Conservation (phyloP, 2,888 invertebrate genomes). For the Ennomos quercinarius region DNA sequence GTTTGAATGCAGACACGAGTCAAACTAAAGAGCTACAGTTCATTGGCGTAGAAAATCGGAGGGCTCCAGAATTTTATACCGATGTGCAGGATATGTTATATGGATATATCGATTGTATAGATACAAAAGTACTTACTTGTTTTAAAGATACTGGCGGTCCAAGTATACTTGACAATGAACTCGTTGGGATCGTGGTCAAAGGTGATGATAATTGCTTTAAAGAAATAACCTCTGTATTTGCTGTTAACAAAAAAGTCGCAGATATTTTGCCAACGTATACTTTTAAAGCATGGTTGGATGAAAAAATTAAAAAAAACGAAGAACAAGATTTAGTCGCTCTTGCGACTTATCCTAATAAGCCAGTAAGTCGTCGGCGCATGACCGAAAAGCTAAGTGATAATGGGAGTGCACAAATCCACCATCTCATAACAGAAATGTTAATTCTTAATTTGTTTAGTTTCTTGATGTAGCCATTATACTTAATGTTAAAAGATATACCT, state of each 20-base stretch:
- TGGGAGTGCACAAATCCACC: background rate
- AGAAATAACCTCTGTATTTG: slow-evolving; percentile 65
- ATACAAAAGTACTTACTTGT: slow-evolving; percentile 71
- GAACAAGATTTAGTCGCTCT: slow-evolving; percentile 52
- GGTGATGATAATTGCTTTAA: slow-evolving; percentile 67
- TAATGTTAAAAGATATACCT: too few relatives aligned
- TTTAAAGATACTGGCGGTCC: slow-evolving; percentile 76
- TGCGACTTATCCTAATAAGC: slow-evolving; percentile 58
- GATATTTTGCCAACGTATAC: slow-evolving; percentile 66
- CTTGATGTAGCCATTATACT: too few relatives aligned
- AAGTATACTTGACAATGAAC: slow-evolving; percentile 64
- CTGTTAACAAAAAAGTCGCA: slow-evolving; percentile 66
- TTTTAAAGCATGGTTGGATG: slow-evolving; percentile 73
- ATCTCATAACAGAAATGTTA: background rate
- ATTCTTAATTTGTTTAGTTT: background rate
- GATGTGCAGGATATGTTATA: slow-evolving; percentile 27
- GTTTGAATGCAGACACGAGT: slow-evolving; percentile 69
- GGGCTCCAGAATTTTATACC: slow-evolving; percentile 17
- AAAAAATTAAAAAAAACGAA: slow-evolving; percentile 67
- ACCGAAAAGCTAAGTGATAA: background rate
- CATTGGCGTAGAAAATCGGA: slow-evolving; percentile 67
- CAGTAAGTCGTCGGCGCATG: slow-evolving; percentile 35
- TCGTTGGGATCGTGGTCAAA: slow-evolving; percentile 65
- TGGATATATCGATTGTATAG: slow-evolving; percentile 72
- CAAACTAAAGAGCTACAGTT: slow-evolving; percentile 64